phyloP scores from a whole-genome alignment of 2,113 vertebrate species.

The Morphnarchus princeps region DNA sequence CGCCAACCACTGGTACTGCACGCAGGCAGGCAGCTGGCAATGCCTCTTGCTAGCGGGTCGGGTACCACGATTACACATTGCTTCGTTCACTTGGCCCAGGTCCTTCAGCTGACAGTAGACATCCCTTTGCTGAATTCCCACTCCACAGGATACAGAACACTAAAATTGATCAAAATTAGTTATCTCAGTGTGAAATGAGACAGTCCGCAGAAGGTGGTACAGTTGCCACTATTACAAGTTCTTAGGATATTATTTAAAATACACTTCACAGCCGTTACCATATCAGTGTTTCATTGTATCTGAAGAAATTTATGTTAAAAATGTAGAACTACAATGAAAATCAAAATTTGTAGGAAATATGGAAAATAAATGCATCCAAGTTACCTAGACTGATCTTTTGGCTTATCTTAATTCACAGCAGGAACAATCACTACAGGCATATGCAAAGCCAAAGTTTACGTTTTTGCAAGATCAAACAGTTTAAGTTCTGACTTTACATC shows the following conservation, averaged over 20 bases:
- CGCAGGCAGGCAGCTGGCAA: constrained; percentile 76
- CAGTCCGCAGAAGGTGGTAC: background rate
- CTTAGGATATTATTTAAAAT: background rate
- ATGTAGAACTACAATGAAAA: background rate
- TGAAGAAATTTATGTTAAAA: background rate
- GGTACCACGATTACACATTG: constrained; percentile 58
- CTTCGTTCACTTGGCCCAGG: constrained; percentile 71
- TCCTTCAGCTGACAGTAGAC: constrained; percentile 83
- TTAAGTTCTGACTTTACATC: background rate
- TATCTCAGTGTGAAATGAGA: background rate
- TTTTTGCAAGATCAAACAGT: background rate
- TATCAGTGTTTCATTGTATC: background rate
- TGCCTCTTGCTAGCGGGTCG: constrained; percentile 61
- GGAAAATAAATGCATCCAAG: background rate
- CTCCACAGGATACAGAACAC: constrained; percentile 90
- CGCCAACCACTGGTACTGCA: constrained; percentile 73
- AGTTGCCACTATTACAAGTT: background rate
- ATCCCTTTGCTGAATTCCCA: constrained; percentile 81
- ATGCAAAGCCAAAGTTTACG: background rate
- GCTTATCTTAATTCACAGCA: background rate
- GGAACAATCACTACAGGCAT: background rate
- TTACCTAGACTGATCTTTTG: background rate
- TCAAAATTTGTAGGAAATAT: background rate
- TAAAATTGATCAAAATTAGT: constrained; percentile 30
- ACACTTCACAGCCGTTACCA: too few relatives aligned